A percentile compares a stretch with the other conserved stretches of the same genome.
Evolutionary conservation across 2,888 invertebrate species (phyloP).

Genomic region (Trachelus troglodyta): DNA sequence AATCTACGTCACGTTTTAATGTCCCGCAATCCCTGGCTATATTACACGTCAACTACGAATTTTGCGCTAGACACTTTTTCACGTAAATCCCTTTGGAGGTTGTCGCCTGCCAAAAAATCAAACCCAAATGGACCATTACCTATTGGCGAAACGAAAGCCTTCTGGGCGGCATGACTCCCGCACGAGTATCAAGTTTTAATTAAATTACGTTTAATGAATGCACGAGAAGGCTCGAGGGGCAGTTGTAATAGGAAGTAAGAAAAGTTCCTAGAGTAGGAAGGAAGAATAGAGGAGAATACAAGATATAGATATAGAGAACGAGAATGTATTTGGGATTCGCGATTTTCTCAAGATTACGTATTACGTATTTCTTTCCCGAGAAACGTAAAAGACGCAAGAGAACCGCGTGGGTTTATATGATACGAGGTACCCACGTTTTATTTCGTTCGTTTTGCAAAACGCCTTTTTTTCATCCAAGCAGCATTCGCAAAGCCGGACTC

Average conservation of each 20-base stretch:
- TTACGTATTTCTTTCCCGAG: background rate
- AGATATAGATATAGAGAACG: background rate
- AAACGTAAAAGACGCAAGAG: background rate
- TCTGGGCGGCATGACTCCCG: background rate
- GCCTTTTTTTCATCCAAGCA: background rate
- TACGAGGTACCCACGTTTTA: constrained; percentile 39
- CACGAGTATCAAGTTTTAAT: constrained; percentile 43
- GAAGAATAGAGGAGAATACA: background rate
- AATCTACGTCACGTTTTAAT: constrained; percentile 19
- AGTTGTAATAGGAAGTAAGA: background rate
- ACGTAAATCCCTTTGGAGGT: background rate
- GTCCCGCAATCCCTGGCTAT: background rate
- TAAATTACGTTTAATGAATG: constrained; percentile 43
- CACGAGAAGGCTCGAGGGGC: background rate
- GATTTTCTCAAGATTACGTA: background rate
- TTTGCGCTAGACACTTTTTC: background rate
- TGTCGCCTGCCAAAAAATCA: background rate
- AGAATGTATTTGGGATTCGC: background rate
- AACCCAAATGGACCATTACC: background rate
- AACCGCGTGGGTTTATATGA: constrained; percentile 30
- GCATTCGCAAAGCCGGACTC: background rate
- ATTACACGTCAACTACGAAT: background rate
- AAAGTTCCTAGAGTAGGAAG: background rate
- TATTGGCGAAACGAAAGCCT: background rate
- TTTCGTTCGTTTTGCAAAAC: constrained; percentile 29